A percentile compares a stretch with the other conserved stretches of the same genome.
These are phyloP conservation scores for Erebia ligea DNA, from an alignment of 2,888 invertebrate genomes.

Conservation along the genomic window DNA sequence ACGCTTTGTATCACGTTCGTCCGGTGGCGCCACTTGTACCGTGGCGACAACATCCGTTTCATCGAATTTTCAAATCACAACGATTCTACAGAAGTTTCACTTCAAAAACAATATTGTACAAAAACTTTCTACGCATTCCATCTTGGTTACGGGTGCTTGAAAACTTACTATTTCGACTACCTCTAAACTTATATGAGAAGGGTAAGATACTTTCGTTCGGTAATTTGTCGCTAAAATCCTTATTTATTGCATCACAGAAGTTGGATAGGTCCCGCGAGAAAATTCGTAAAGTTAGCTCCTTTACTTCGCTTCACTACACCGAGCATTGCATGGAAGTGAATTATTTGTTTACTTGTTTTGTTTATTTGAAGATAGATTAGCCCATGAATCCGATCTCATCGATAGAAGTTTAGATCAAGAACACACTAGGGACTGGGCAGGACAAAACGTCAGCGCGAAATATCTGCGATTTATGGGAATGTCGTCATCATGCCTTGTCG, in stretches of 20 bases:
- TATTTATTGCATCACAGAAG: slow-evolving; percentile 80
- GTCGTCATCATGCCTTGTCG: no score
- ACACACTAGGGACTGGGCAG: no score
- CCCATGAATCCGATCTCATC: no score
- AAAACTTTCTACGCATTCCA: not conserved
- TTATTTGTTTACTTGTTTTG: slow-evolving; percentile 74
- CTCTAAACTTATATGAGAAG: slow-evolving; percentile 12
- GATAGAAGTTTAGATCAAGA: no score
- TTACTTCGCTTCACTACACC: slow-evolving; percentile 77
- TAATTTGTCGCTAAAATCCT: slow-evolving; percentile 83
- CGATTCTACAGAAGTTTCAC: no score
- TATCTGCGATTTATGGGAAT: no score
- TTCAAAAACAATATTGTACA: not conserved
- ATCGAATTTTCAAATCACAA: no score
- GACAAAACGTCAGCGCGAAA: no score
- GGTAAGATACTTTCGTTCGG: slow-evolving; percentile 64
- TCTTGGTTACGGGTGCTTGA: not conserved
- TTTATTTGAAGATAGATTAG: slow-evolving; percentile 38
- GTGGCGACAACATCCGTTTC: no score
- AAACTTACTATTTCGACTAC: not conserved
- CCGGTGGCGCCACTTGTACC: no score
- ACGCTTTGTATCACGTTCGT: no score
- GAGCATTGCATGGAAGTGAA: slow-evolving; percentile 75
- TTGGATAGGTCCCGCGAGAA: slow-evolving; percentile 77
- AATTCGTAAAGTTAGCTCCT: slow-evolving; percentile 77